These are phyloP conservation scores for Eugnorisma glareosa DNA, from an alignment of 2,888 invertebrate genomes.

Conservation along the genomic window DNA sequence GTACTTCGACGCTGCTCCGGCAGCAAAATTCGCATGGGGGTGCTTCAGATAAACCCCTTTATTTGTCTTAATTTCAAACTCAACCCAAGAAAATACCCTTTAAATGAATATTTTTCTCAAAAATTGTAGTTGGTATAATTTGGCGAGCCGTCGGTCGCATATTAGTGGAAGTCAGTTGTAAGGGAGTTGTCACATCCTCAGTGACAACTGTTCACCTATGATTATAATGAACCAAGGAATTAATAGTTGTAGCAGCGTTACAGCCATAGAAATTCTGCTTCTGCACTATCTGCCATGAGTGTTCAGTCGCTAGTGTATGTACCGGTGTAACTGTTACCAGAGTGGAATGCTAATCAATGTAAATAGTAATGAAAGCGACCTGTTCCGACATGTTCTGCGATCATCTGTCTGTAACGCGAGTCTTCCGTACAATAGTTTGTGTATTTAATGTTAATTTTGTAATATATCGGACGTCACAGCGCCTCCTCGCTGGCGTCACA, in stretches of 20 bases:
- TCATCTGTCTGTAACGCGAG: slow-evolving; percentile 44
- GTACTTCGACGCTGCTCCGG: too few species aligned
- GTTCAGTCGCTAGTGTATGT: slow-evolving; percentile 1
- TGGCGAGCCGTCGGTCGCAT: slow-evolving; percentile 14
- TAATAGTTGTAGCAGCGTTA: slow-evolving; percentile 15
- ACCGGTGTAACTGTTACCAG: slow-evolving; percentile 51
- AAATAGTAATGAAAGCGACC: slow-evolving; percentile 25
- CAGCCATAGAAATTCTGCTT: slow-evolving; percentile 19
- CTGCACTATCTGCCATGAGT: slow-evolving; percentile 15
- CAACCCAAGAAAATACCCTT: too few species aligned
- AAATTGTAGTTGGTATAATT: slow-evolving; percentile 30
- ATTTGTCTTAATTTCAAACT: too few species aligned
- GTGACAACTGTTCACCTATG: background rate
- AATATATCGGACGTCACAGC: slow-evolving; percentile 16
- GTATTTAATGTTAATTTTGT: slow-evolving; percentile 57
- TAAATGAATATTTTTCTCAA: slow-evolving; percentile 57
- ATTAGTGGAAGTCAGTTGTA: slow-evolving; percentile 8
- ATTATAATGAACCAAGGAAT: slow-evolving; percentile 14
- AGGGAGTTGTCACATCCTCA: background rate
- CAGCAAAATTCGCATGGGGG: too few species aligned
- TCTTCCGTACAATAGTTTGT: slow-evolving; percentile 59
- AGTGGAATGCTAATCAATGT: slow-evolving; percentile 59
- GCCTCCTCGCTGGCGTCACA: slow-evolving; percentile 26
- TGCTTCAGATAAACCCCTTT: too few species aligned
- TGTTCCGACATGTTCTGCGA: slow-evolving; percentile 4